Conservation (phyloP, 2,888 invertebrate genomes). For the Tubiluchus corallicola region DNA sequence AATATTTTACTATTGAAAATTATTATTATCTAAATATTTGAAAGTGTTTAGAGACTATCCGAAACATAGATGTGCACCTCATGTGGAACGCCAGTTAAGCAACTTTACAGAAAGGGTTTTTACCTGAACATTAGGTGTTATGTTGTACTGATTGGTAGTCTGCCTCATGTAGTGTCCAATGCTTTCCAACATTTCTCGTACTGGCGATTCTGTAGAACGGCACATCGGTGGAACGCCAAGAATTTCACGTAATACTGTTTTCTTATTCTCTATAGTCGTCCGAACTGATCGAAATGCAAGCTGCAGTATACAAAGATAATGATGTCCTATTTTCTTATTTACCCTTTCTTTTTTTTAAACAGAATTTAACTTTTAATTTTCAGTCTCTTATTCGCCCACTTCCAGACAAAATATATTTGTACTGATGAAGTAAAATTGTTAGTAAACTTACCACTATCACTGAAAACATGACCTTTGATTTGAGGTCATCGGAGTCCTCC, state of each 20-base stretch:
- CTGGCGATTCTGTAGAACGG: slow-evolving; percentile 15
- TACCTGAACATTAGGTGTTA: slow-evolving; percentile 34
- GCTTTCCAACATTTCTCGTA: slow-evolving; percentile 25
- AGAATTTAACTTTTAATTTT: too few relatives aligned
- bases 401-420: too few relatives aligned
- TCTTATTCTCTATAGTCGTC: slow-evolving; percentile 45
- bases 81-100: too few relatives aligned
- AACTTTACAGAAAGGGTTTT: too few relatives aligned
- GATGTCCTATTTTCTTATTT: too few relatives aligned
- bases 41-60: too few relatives aligned
- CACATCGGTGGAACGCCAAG: slow-evolving; percentile 31
- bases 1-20: too few relatives aligned
- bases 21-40: too few relatives aligned
- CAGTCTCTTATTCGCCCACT: too few relatives aligned
- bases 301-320: slow-evolving; percentile 34
- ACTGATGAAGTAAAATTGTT: too few relatives aligned
- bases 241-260: slow-evolving; percentile 47
- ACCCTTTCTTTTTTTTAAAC: too few relatives aligned
- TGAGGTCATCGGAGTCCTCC: slow-evolving; percentile 63
- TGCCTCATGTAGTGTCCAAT: slow-evolving; percentile 46
- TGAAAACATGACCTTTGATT: slow-evolving; percentile 85
- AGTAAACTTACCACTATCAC: slow-evolving; percentile 64
- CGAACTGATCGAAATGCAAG: slow-evolving; percentile 52
- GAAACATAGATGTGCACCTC: too few relatives aligned
- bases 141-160: slow-evolving; percentile 46